Base-by-base conservation (phyloP, 2,113 vertebrate genomes). In the Neomonachus schauinslandi region DNA sequence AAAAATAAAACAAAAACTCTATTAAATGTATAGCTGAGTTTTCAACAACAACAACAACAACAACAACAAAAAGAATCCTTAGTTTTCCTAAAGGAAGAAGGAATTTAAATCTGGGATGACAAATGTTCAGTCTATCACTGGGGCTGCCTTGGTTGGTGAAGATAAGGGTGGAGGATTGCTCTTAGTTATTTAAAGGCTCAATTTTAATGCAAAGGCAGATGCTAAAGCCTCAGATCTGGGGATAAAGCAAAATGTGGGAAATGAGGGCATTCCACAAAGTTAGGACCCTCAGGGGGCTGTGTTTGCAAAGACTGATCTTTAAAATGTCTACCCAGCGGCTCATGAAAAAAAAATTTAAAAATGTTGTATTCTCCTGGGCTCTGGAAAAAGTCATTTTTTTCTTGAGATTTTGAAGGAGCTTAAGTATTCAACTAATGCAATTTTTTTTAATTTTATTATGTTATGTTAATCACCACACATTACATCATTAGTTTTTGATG, bases 131-230 rank as follows among this genome's bases (percentile, higher is more conserved):
- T 55, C 33, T 77, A 83, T 65, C 33, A 77, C 26, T 53, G 46
- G 19, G 39, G 28, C 51, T 79, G 22, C 10, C 33, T 21, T 82
- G 55, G 63, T 7, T 81, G 39, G 69, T 81, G n/a, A 77, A 11
- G 22, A 76, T 3, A 61, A 14, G 9, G 15, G 21, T n/a, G 2
- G 46, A n/a, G 3, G 18, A n/a, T 82, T 55, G 11, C 7, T 71
- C 19, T 82, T 81, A 21, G 8, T 90, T 88, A 71, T 26, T 39
- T 88, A 86, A 95, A 14, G 10, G 26, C 4, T 95, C 39, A 46
- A 36, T 82, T 86, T 94, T 86, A 86, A 90, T 89, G 31, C 49
- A 53, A 85, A 81, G 59, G 57, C 22, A 94, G 42, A 95, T 81
- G 6, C 11, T 21, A 71, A 86, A 77, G 14, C 13, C 7, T 24